Evolutionary conservation across 2,113 vertebrate genomes (phyloP).

Genomic region (Puma concolor): DNA sequence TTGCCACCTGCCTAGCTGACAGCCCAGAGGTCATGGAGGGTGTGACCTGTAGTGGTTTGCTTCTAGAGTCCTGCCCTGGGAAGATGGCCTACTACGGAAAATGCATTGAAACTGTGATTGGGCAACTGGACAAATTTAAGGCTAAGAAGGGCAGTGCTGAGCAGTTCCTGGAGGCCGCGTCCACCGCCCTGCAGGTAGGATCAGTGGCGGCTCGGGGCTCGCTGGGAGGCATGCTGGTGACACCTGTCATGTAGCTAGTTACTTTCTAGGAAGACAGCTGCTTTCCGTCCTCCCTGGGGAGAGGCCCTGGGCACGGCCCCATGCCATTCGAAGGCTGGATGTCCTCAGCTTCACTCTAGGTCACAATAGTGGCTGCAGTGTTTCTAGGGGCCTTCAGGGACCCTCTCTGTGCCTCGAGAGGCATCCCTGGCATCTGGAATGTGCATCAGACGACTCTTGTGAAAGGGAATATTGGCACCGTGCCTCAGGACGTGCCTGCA

Average conservation of each 20-base stretch:
- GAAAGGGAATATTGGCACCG: fast-evolving
- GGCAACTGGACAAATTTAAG: constrained; percentile 88
- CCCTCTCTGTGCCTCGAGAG: background rate
- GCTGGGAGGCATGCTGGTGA: fast-evolving
- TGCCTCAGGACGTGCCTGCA: no score
- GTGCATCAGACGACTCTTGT: background rate
- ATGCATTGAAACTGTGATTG: constrained; percentile 86
- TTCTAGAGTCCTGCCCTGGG: constrained; percentile 70
- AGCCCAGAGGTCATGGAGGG: background rate
- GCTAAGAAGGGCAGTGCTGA: constrained; percentile 86
- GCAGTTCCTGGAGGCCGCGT: constrained; percentile 86
- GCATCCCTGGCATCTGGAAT: background rate
- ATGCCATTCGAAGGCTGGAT: fast-evolving
- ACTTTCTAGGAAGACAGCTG: background rate
- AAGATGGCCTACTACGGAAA: constrained; percentile 89
- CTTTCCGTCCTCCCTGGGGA: background rate
- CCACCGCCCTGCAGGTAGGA: constrained; percentile 88
- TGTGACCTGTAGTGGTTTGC: constrained; percentile 47
- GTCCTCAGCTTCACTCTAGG: background rate
- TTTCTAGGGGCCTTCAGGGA: background rate
- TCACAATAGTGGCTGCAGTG: background rate
- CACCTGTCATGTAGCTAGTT: no score
- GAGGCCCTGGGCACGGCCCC: no score
- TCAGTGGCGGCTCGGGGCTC: fast-evolving
- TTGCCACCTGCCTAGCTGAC: background rate